Base-by-base conservation (phyloP, 2,113 vertebrate genomes). In the Aldabrachelys gigantea region DNA sequence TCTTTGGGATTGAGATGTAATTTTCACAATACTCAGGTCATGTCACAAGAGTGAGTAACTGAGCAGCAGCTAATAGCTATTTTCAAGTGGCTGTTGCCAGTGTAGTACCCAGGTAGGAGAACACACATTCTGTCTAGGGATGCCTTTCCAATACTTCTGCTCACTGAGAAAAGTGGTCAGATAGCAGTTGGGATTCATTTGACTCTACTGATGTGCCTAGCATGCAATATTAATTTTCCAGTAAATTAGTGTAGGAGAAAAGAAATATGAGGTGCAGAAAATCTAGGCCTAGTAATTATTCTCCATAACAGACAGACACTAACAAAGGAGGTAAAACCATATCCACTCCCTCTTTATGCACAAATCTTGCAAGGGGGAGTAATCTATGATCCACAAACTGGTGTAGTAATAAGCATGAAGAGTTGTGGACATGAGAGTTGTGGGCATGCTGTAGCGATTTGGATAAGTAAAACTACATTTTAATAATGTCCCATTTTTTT, bases 121-220 rank as follows among this genome's bases (percentile, higher is more conserved):
- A 82, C 8, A 65, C 10, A 53, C 16, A 69, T 41, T 0, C 4
- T 1, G 72, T 80, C 31, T 92, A 41, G 72, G 72, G 0, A 53
- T 80, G n/a, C 54, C 3, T 53, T 14, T 27, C 38, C 11, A 44
- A 44, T 10, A 35, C 24, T 38, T 84, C 29, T 44, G 2, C 25
- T 25, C 38, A 27, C 13, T 76, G 41, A 25, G 41, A 44, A 76
- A 76, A 76, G 41, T 44, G 24, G 41, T 47, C 22, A 76, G 22
- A 76, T 13, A 76, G 22, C 21, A 27, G 22, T 1, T 27, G 89
- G 65, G 76, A 82, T 80, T 76, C 1, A 85, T 27, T 17, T 57
- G 29, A 82, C 87, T 88, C 21, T 82, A 3, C 19, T 88, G 65
- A 88, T 85, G 65, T 75, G 31, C 4, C 25, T 3, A 16, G 76